Evolutionary conservation across 2,797 vertebrate species (phyloP), one percentile per base, ranked within the genome.

Genomic region (Danio choprae): DNA sequence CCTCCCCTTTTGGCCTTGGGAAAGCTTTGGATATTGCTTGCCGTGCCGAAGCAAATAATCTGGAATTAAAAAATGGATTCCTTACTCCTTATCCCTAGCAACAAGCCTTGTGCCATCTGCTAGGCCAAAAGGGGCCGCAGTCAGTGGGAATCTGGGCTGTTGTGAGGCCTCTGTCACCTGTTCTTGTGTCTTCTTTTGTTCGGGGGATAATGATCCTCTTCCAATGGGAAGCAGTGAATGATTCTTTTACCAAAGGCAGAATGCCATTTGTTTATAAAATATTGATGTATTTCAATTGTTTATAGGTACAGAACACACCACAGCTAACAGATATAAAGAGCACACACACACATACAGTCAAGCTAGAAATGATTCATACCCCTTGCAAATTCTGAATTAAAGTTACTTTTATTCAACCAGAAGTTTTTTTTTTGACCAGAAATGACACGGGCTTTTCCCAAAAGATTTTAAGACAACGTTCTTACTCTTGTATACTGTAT

Each of bases 11-110:
- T 94, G 91, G 94, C 94, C 92, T 91, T 88, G 89, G 93, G 93
- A 95, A 93, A 93, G 91, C 93, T 90, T 90, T 90, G 91, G 93
- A 95, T 95, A 95, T 95, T 95, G 85, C 85, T 87, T 95, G 94
- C 93, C 93, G 92, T 92, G 93, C 94, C 83, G 93, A 95, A 94
- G 94, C 94, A 96, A 96, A 96, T 95, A 95, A 96, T 95, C 93
- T 95, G 94, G 95, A 96, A 96, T 96, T 95, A 96, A 95, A 95
- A 95, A 93, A 94, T 94, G 94, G 94, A 96, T 96, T 95, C 95
- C 95, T 95, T 90, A 92, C 92, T 90, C 93, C 92, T 95, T 92
- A 95, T 93, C 95, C 95, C 95, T 96, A 96, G 95, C 95, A 96
- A 96, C 95, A 94, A 92, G 91, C 91, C 92, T 93, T 93, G 94